Evolutionary conservation across 2,113 vertebrate species (phyloP), one percentile per base, ranked within the genome.

Genomic region (Myrmophylax atrothorax): DNA sequence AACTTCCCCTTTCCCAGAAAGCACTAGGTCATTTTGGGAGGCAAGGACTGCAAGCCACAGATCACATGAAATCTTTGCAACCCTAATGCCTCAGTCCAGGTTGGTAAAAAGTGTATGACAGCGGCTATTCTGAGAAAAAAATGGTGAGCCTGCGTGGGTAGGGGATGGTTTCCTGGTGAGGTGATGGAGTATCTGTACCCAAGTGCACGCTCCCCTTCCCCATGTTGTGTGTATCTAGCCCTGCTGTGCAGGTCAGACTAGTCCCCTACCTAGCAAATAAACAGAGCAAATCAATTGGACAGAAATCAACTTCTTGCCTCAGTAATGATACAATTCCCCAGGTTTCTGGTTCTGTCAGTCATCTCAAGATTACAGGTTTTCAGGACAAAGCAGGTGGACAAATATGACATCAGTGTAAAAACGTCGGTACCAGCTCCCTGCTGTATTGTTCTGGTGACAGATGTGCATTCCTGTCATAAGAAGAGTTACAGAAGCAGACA

Each of bases 321-420:
- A 19, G 44, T 84, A 93, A 81, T 78, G 60, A 87, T 58, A 58
- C 26, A 58, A 14, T 84, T 93, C 83, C 88, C 84, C 35, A 19
- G 76, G 72, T 67, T 93, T 67, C 78, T 70, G 35, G 40, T 81
- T 72, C 76, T 94, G 88, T 84, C 92, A 90, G 76, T 96, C 90
- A 90, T 84, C 63, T 67, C 64, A 44, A 92, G 83, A 89, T 94
- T 86, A 88, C 79, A 95, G 82, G 82, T 95, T 96, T 94, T 77
- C 88, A 67, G 59, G 79, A 92, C 90, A 92, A 93, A 97, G 79
- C 76, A 93, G 79, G 69, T 53, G 49, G 56, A 81, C 0, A 0
- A 93, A 87, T 79, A 58, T 18, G 52, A 68, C 88, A 95, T 68
- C 76, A 53, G 64, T 64, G 56, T 87, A 78, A 89, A 95, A 46